These are phyloP conservation scores for Rana temporaria DNA, from an alignment of 2,113 vertebrate species.

Conservation along the genomic window DNA sequence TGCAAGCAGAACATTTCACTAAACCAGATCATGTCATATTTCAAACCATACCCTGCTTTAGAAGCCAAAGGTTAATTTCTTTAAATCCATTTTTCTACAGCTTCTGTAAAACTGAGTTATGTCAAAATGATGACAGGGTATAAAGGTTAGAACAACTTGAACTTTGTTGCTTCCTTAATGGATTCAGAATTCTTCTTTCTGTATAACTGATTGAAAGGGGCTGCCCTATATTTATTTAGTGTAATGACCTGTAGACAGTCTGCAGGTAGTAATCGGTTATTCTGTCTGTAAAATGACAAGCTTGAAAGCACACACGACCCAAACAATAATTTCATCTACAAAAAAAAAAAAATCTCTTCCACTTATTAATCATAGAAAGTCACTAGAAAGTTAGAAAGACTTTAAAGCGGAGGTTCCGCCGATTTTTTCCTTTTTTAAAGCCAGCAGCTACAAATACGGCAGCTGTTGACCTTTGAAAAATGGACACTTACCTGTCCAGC, in stretches of 20 bases:
- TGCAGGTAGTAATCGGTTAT: constrained; percentile 43
- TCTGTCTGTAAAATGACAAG: constrained; percentile 33
- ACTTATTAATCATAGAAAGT: constrained; percentile 6
- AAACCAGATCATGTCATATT: constrained; percentile 27
- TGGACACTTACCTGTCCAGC: too few relatives aligned
- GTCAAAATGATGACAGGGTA: constrained; percentile 30
- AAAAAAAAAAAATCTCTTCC: constrained; percentile 13
- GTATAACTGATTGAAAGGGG: constrained; percentile 19
- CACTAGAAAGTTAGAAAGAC: constrained; percentile 20
- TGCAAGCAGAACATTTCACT: neutral
- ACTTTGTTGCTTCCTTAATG: constrained; percentile 40
- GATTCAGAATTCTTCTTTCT: constrained; percentile 31
- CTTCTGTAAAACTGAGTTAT: constrained; percentile 28
- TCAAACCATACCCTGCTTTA: constrained; percentile 1
- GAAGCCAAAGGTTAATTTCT: constrained; percentile 45
- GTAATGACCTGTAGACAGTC: constrained; percentile 40
- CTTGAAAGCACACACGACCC: constrained; percentile 2
- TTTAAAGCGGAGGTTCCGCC: too few relatives aligned
- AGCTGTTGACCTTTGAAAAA: too few relatives aligned
- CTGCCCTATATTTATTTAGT: constrained; percentile 46
- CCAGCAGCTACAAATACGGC: too few relatives aligned
- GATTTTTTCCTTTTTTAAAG: too few relatives aligned
- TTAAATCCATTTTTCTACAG: constrained; percentile 34
- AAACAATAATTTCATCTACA: constrained; percentile 13
- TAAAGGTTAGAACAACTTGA: constrained; percentile 43